A percentile compares a stretch with the other conserved stretches of the same genome.
phyloP scores from a whole-genome alignment of 92 coral and sea anemone species.

The Umimayanthus kanabou region DNA sequence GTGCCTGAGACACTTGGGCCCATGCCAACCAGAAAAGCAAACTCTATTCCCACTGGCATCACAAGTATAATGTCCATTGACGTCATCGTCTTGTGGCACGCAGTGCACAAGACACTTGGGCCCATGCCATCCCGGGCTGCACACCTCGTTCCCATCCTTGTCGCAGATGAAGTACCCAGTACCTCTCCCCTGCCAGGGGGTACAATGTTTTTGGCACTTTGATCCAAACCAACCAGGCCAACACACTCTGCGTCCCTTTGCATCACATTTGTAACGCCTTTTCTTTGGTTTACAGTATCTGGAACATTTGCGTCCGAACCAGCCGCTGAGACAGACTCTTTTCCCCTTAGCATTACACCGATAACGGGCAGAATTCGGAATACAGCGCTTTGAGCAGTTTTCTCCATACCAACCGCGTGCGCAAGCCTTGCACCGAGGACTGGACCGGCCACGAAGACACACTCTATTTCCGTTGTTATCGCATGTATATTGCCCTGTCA shows the following conservation, averaged over 20 bases:
- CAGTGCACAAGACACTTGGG: slow-evolving; percentile 49
- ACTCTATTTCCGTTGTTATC: slow-evolving; percentile 23
- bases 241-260: slow-evolving; percentile 49
- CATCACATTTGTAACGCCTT: slow-evolving; percentile 54
- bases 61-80: slow-evolving; percentile 59
- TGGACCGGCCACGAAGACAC: slow-evolving; percentile 32
- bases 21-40: slow-evolving; percentile 63
- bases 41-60: slow-evolving; percentile 43
- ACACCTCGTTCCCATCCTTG: slow-evolving; percentile 42
- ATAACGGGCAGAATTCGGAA: slow-evolving; percentile 20
- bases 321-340: slow-evolving; percentile 5
- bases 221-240: slow-evolving; percentile 47
- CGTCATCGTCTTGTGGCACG: slow-evolving; percentile 38
- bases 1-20: slow-evolving; percentile 48
- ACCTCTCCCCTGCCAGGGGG: slow-evolving; percentile 35
- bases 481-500: slow-evolving; percentile 14
- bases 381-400: slow-evolving; percentile 20
- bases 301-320: slow-evolving; percentile 51
- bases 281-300: slow-evolving; percentile 46
- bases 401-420: slow-evolving; percentile 38
- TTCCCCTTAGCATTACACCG: not conserved
- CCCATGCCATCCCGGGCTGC: slow-evolving; percentile 67
- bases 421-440: slow-evolving; percentile 24
- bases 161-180: slow-evolving; percentile 61
- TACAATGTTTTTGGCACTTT: slow-evolving; percentile 43